phyloP scores from a whole-genome alignment of 2,888 invertebrate genomes.

The Oegoconia quadripuncta region DNA sequence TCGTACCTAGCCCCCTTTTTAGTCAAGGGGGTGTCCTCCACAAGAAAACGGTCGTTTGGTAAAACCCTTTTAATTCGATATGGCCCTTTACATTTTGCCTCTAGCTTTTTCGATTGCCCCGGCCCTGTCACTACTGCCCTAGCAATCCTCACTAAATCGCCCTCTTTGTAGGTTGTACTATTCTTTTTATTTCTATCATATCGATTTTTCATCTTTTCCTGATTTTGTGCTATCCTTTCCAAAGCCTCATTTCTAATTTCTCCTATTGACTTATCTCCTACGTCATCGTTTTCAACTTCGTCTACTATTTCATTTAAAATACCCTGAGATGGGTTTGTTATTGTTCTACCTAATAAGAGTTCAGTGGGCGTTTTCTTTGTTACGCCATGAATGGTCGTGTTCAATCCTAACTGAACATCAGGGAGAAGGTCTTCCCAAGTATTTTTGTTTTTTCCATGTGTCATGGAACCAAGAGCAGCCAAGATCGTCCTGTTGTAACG shows the following conservation, averaged over 20 bases:
- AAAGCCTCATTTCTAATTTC: background rate
- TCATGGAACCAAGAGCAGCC: background rate
- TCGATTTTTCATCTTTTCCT: background rate
- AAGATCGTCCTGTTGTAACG: background rate
- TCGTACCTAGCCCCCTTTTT: background rate
- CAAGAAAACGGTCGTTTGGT: background rate
- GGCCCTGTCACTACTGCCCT: background rate
- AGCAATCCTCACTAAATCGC: constrained; percentile 1
- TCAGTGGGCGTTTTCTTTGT: constrained; percentile 11
- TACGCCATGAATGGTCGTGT: constrained; percentile 6
- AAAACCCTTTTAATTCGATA: constrained; percentile 1
- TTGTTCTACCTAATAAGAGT: constrained; percentile 9
- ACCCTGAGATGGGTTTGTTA: background rate
- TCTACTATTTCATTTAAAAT: background rate
- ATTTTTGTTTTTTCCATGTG: background rate
- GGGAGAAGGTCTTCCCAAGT: background rate
- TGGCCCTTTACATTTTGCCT: background rate
- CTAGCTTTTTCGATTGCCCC: background rate
- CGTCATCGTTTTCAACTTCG: background rate
- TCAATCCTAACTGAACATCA: constrained; percentile 12
- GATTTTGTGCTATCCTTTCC: background rate
- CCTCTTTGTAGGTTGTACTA: no score
- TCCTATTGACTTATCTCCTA: background rate
- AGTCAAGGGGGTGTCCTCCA: constrained; percentile 1
- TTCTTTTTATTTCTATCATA: background rate